phyloP scores from a whole-genome alignment of 2,797 vertebrate genomes.

The Coluber constrictor region DNA sequence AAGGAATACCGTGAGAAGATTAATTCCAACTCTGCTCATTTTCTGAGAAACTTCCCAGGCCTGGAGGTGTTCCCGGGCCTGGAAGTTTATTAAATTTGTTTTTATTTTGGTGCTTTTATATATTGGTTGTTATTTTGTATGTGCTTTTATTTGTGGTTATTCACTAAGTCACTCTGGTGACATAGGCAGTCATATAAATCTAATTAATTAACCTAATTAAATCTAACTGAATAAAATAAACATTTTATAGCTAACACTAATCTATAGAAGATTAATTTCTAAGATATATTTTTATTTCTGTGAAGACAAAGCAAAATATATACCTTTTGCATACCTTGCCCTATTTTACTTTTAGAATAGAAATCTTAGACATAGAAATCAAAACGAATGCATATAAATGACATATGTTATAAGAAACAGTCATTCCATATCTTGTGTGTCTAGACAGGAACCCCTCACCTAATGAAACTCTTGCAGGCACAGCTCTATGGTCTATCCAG shows the following conservation, averaged over 20 bases:
- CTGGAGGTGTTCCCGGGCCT: background rate
- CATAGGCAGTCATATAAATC: background rate
- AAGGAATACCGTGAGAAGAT: background rate
- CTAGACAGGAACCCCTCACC: conserved; percentile 70
- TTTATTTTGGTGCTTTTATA: background rate
- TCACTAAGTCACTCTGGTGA: background rate
- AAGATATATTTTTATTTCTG: background rate
- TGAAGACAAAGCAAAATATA: background rate
- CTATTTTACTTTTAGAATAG: background rate
- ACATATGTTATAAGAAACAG: background rate
- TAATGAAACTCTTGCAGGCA: conserved; percentile 90
- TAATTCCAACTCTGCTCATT: background rate
- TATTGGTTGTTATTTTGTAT: background rate
- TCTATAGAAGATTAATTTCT: background rate
- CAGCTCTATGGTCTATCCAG: conserved; percentile 92
- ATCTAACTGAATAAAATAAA: background rate
- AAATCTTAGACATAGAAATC: background rate
- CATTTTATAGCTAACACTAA: background rate
- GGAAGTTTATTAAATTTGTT: background rate
- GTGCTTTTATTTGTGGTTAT: background rate
- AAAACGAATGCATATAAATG: background rate
- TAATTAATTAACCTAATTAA: background rate
- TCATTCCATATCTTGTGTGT: background rate
- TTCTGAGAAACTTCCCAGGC: background rate
- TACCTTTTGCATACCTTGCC: background rate